Conservation (phyloP, 2,113 vertebrate genomes). For the Malurus alboscapulatus region DNA sequence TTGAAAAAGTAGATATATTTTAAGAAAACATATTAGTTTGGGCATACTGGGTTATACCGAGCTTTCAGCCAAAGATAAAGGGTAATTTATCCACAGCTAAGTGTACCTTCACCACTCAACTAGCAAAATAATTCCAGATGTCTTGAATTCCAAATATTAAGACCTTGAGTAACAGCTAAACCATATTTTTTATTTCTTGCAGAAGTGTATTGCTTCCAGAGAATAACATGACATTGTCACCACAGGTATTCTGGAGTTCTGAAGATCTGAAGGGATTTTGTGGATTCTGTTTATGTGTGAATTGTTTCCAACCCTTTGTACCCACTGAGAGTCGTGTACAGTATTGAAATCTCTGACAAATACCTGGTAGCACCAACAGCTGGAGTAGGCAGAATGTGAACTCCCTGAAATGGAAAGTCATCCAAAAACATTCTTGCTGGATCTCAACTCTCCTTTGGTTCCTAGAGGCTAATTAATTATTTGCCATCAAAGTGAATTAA, state of each 20-base stretch:
- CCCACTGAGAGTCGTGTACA: background rate
- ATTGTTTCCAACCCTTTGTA: background rate
- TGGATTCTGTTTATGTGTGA: background rate
- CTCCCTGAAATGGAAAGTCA: background rate
- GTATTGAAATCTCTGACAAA: background rate
- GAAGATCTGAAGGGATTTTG: background rate
- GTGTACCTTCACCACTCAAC: background rate
- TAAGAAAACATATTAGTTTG: background rate
- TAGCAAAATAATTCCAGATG: background rate
- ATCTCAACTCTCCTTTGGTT: background rate
- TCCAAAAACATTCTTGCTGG: background rate
- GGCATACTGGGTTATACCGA: background rate
- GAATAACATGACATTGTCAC: background rate
- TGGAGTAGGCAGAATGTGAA: background rate
- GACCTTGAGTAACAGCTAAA: background rate
- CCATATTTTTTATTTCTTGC: background rate
- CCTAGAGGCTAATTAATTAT: background rate
- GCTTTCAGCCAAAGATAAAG: background rate
- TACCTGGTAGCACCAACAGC: background rate
- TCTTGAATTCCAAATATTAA: background rate
- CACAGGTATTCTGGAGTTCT: background rate
- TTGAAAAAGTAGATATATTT: background rate
- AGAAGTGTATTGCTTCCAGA: background rate
- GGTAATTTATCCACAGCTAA: background rate
- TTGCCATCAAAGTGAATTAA: background rate